Base-by-base conservation (phyloP, 2,113 vertebrate genomes). In the Nibea coibor region DNA sequence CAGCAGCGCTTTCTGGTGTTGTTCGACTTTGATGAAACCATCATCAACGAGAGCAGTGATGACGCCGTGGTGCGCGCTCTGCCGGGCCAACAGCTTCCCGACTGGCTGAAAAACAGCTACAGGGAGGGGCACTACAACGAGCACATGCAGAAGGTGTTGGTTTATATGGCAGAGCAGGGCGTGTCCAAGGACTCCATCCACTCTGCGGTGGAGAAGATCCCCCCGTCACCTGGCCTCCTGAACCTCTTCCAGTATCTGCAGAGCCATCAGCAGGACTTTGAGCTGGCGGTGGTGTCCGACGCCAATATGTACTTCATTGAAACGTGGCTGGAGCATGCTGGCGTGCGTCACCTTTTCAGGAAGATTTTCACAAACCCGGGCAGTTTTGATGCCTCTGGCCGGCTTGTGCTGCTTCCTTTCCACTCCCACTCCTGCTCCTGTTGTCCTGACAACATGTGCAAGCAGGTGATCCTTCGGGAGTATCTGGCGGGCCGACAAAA, bases 391-490 rank as follows among this genome's bases (percentile, higher is more conserved):
- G 93, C 90, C 0, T 74, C 83, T 0, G 97, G 96, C 0, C 90
- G 92, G n/a, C 90, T 99, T 17, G 88, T 93, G 42, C 79, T 99
- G 71, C 93, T 91, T 20, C 96, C 97, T 19, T 97, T 96, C 90
- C 98, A 99, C 93, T 86, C 96, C 16, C 97, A 99, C 92, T 89
- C 81, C 19, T 99, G 98, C 90, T 50, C 92, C 7, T 85, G 90
- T 14, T 99, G 98, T 89, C 98, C 97, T 0, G 87, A 95, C 83
- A 99, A 99, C 92, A 97, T 99, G 97, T 99, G 98, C 94, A 99
- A 99, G 84, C 95, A 96, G 88, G 95, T 94, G 54, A 96, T 97
- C 87, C 93, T 99, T 0, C 88, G 88, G 0, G 96, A 98, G 10
- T 98, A 98, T 91, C 89, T 98, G 88, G 90, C 87, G 0, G 83